A percentile compares a stretch with the other conserved stretches of the same genome.
These are phyloP conservation scores for Maniola jurtina DNA, from an alignment of 1,140 invertebrate species.

Conservation along the genomic window DNA sequence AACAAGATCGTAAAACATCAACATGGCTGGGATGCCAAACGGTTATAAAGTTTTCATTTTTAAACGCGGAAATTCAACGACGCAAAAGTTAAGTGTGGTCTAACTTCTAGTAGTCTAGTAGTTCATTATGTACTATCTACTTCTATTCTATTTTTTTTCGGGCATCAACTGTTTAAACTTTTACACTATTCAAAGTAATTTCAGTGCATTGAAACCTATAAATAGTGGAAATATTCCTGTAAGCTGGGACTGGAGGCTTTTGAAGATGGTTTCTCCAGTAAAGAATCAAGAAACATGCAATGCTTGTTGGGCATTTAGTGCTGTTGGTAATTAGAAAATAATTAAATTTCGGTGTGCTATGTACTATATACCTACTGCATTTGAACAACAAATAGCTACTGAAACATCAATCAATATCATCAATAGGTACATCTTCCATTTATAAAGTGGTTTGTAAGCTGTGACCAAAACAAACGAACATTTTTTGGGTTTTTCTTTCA, in stretches of 20 bases:
- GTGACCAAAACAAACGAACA: too few species aligned
- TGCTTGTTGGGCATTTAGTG: conserved; percentile 55
- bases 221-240: conserved; percentile 24
- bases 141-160: neutral
- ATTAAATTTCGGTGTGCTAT: neutral
- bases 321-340: conserved; percentile 40
- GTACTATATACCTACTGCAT: too few species aligned
- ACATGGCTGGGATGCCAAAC: conserved; percentile 35
- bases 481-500: too few species aligned
- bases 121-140: neutral
- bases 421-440: too few species aligned
- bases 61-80: conserved; percentile 32
- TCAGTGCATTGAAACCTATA: conserved; percentile 4
- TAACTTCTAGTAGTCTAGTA: neutral
- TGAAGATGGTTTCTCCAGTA: conserved; percentile 36
- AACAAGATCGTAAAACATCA: conserved; percentile 27
- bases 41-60: conserved; percentile 35
- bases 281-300: conserved; percentile 42
- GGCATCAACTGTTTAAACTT: neutral
- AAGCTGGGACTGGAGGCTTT: conserved; percentile 46
- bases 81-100: conserved; percentile 6
- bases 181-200: neutral
- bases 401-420: too few species aligned
- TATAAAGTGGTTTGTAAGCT: too few species aligned
- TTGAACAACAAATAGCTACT: too few species aligned